These are phyloP conservation scores for Corynorhinus townsendii DNA, from an alignment of 2,113 vertebrate species.

Conservation along the genomic window DNA sequence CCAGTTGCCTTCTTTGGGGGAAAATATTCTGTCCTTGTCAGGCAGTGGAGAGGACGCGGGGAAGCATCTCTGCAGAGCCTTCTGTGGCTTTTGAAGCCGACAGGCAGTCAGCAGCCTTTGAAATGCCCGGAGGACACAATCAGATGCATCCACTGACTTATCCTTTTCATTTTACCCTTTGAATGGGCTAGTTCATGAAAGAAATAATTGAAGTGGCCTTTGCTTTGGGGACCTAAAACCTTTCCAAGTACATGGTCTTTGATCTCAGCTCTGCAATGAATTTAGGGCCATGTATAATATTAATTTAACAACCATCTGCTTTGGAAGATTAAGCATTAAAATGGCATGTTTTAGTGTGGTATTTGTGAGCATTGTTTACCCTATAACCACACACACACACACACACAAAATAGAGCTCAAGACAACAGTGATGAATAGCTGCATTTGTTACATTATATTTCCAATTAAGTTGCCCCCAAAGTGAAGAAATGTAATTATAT, in stretches of 20 bases:
- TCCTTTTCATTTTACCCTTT: not conserved
- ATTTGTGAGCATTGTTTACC: slow-evolving; percentile 12
- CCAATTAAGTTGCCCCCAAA: slow-evolving; percentile 39
- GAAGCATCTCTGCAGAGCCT: no score
- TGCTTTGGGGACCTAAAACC: not conserved
- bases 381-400: not conserved
- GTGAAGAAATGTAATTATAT: slow-evolving; percentile 42
- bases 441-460: slow-evolving; percentile 41
- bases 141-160: not conserved
- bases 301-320: slow-evolving; percentile 30
- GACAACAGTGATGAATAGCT: slow-evolving; percentile 24
- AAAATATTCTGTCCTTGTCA: not conserved
- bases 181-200: not conserved
- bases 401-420: not conserved
- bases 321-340: slow-evolving; percentile 16
- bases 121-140: not conserved
- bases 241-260: slow-evolving; percentile 31
- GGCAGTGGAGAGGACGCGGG: not conserved
- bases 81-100: not conserved
- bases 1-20: not conserved
- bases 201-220: not conserved
- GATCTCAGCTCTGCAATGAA: not conserved
- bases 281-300: not conserved
- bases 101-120: not conserved
- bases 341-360: not conserved